Base-by-base conservation (phyloP, 2,113 vertebrate species). In the Donacobius atricapilla region DNA sequence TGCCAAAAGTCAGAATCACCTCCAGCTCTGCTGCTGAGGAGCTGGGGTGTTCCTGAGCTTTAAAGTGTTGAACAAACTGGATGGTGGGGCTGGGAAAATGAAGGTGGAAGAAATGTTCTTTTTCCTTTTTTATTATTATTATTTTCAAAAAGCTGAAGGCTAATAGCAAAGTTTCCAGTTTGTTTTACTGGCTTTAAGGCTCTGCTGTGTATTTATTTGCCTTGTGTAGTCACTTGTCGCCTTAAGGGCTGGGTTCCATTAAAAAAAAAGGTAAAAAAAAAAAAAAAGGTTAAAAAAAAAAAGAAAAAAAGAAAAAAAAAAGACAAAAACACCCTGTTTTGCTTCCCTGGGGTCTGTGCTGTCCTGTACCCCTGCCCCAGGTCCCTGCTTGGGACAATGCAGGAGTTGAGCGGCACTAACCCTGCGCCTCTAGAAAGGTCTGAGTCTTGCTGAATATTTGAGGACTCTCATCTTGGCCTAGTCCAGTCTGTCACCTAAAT, bases 1-100 rank as follows among this genome's bases (percentile, higher is more conserved):
- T 98, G 98, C 97, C 97, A 98, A 98, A 98, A 98, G 97, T 97
- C 6, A 66, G 97, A 97, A 97, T 97, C 0, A 35, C 91, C 75
- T 92, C 96, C 39, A 24, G 96, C 95, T 96, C 95, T 0, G 24
- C 95, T 90, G 95, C n/a, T 39, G 94, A 93, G 96, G 93, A 96
- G 90, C 89, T 91, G 92, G 89, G 92, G 92, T 20, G 1, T 98
- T 97, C 97, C 95, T 97, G 98, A 98, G 97, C 97, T 98, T 98
- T 98, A 98, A 98, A 97, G 98, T 93, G 94, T 98, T 97, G 96
- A 98, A 97, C 98, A 98, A 98, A 98, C 98, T 98, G 98, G 97
- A 98, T 48, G 91, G 90, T 85, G 94, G 93, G 96, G 87, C 93
- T 96, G 95, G 96, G 94, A 93, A 92, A 64, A 96, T 77, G 87